A percentile compares a stretch with the other conserved stretches of the same genome.
Conservation (phyloP, 2,888 invertebrate genomes). For the Trichogramma dendrolimi region DNA sequence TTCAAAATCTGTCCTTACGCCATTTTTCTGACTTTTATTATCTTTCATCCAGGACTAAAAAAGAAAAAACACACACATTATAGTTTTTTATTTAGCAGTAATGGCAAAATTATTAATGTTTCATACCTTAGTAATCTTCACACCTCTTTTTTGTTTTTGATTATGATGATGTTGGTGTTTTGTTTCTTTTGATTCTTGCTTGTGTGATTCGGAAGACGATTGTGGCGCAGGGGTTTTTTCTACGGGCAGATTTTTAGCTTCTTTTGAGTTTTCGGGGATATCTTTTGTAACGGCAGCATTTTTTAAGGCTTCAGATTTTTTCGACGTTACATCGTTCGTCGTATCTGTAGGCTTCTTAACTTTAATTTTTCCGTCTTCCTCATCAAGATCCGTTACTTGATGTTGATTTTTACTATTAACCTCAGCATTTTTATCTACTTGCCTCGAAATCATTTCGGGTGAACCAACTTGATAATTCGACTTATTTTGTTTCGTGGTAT, state of each 20-base stretch:
- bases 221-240: constrained; percentile 11
- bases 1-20: constrained; percentile 17
- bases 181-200: constrained; percentile 21
- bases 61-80: constrained; percentile 2
- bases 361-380: constrained; percentile 29
- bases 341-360: constrained; percentile 11
- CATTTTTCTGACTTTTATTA: constrained; percentile 21
- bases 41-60: constrained; percentile 18
- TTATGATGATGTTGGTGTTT: constrained; percentile 17
- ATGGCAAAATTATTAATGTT: constrained; percentile 29
- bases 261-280: constrained; percentile 14
- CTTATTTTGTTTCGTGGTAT: constrained; percentile 20
- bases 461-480: constrained; percentile 17
- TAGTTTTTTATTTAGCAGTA: constrained; percentile 16
- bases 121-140: constrained; percentile 29
- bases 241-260: constrained; percentile 13
- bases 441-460: constrained; percentile 22
- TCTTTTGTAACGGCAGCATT: constrained; percentile 22
- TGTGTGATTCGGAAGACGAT: constrained; percentile 19
- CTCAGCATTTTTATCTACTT: constrained; percentile 17
- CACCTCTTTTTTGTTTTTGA: constrained; percentile 21
- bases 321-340: constrained; percentile 4
- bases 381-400: constrained; percentile 39
- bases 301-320: constrained; percentile 22
- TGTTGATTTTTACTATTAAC: constrained; percentile 22